Conservation (phyloP, 1,140 invertebrate genomes). For the Drusus annulatus region DNA sequence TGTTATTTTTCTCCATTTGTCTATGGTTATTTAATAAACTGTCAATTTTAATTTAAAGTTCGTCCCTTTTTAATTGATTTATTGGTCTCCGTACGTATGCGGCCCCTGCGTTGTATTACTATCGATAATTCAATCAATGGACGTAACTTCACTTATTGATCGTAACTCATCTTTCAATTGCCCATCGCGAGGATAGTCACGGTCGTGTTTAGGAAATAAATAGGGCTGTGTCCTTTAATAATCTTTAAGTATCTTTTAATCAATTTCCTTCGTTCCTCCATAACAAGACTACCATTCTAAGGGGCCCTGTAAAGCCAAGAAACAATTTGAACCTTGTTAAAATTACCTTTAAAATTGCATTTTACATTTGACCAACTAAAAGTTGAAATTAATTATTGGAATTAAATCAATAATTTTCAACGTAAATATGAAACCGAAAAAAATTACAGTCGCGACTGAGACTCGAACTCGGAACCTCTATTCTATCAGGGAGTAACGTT, state of each 20-base stretch:
- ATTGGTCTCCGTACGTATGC: conserved; percentile 43
- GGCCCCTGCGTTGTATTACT: conserved; percentile 32
- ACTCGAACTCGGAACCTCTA: no score
- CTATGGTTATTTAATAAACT: conserved; percentile 58
- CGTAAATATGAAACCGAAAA: no score
- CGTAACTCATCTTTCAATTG: conserved; percentile 57
- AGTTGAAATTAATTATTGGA: no score
- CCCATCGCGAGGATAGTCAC: neutral
- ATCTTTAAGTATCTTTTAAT: neutral
- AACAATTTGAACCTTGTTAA: no score
- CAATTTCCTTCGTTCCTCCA: no score
- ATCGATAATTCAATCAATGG: conserved; percentile 59
- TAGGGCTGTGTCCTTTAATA: neutral
- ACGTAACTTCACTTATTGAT: conserved; percentile 47
- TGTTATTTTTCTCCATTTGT: conserved; percentile 52
- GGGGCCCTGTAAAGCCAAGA: no score
- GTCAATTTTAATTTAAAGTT: conserved; percentile 59
- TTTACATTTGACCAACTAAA: no score
- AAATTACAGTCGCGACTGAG: no score
- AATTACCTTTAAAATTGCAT: no score
- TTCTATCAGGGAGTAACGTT: no score
- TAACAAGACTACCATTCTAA: no score
- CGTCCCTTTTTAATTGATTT: conserved; percentile 60
- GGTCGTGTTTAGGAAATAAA: neutral
- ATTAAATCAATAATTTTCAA: no score